Evolutionary conservation across 2,888 invertebrate genomes (phyloP).

Genomic region (Campopleginae sp.): DNA sequence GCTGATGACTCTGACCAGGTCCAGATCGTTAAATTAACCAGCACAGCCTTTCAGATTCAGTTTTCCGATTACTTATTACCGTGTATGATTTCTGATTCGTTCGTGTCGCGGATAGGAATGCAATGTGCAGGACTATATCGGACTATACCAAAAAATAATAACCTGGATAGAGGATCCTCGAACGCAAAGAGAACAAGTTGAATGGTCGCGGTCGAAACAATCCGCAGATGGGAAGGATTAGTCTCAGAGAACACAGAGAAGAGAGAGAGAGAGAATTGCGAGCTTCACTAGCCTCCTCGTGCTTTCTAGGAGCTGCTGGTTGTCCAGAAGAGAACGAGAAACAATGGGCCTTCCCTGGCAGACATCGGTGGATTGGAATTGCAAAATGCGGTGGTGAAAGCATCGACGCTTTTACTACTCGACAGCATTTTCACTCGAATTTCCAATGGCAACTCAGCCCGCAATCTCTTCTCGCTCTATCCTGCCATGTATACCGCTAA

Average conservation of each 20-base stretch:
- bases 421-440: conserved; percentile 57
- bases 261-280: conserved; percentile 44
- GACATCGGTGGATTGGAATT: conserved; percentile 73
- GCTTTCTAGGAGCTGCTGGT: conserved; percentile 37
- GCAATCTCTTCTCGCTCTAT: conserved; percentile 48
- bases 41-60: background rate
- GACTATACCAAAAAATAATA: background rate
- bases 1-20: background rate
- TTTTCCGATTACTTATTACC: too few relatives aligned
- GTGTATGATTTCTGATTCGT: background rate
- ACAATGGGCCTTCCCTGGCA: conserved; percentile 65
- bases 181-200: conserved; percentile 39
- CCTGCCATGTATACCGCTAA: conserved; percentile 14
- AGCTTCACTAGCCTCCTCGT: conserved; percentile 53
- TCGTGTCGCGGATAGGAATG: background rate
- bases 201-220: conserved; percentile 55
- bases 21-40: background rate
- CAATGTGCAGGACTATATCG: background rate
- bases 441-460: conserved; percentile 51
- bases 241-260: conserved; percentile 41
- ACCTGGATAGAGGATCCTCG: background rate
- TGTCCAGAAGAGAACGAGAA: conserved; percentile 64
- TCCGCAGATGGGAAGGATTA: conserved; percentile 43
- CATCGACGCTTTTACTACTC: conserved; percentile 68
- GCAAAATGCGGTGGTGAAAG: conserved; percentile 70